Evolutionary conservation across 2,888 invertebrate species (phyloP).

Genomic region (Uloborus plumipes): DNA sequence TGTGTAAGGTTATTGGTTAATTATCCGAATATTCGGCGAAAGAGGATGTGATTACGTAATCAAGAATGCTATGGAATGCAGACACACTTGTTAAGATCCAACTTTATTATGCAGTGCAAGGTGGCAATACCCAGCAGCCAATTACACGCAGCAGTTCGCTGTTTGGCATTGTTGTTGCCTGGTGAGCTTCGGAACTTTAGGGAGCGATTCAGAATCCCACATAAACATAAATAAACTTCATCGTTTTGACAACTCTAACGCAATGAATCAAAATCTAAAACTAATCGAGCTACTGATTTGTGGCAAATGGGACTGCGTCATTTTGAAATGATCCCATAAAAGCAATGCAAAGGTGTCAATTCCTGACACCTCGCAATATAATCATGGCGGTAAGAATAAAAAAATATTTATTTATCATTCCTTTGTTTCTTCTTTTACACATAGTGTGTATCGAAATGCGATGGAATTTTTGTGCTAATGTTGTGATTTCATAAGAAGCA

Average conservation of each 20-base stretch:
- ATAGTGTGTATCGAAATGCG: background rate
- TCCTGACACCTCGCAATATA: slow-evolving; percentile 23
- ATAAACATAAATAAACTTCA: no score
- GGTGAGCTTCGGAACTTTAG: background rate
- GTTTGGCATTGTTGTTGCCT: slow-evolving; percentile 35
- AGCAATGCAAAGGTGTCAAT: slow-evolving; percentile 14
- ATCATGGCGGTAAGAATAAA: slow-evolving; percentile 47
- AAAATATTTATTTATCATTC: background rate
- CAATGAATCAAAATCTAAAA: no score
- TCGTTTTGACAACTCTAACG: no score
- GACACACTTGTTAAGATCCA: slow-evolving; percentile 51
- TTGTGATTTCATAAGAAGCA: no score
- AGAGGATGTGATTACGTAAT: slow-evolving; percentile 46
- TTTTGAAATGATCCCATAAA: no score
- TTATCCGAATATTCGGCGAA: background rate
- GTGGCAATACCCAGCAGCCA: slow-evolving; percentile 55
- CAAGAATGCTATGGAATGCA: slow-evolving; percentile 44
- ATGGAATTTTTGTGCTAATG: no score
- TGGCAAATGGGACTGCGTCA: no score
- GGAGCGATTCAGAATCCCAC: background rate
- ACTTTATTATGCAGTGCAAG: slow-evolving; percentile 38
- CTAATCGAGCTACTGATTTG: no score
- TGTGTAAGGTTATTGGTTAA: background rate
- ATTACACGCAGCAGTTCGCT: slow-evolving; percentile 49
- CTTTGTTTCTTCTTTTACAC: background rate